A percentile compares a stretch with the other conserved stretches of the same genome.
These are phyloP conservation scores for Baccha elongata DNA, from an alignment of 2,888 invertebrate genomes.

Conservation along the genomic window DNA sequence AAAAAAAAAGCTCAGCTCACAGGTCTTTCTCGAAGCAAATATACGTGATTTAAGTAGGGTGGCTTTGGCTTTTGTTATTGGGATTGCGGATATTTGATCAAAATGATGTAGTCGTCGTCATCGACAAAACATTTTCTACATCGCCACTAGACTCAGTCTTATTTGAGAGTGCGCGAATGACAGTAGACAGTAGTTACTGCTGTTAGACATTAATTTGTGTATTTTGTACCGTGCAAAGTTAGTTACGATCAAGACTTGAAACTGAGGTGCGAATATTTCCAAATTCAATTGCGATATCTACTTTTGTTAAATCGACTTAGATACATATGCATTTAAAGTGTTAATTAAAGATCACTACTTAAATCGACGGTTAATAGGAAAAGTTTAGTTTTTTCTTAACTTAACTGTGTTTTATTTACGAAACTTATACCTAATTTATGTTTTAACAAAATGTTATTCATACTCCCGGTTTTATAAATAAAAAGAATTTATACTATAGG, in stretches of 20 bases:
- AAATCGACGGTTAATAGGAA: constrained; percentile 28
- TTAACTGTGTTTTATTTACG: constrained; percentile 40
- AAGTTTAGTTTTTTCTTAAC: background rate
- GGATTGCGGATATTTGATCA: constrained; percentile 62
- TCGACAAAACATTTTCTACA: constrained; percentile 44
- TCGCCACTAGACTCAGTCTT: constrained; percentile 53
- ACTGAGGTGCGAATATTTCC: constrained; percentile 60
- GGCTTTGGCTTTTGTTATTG: constrained; percentile 43
- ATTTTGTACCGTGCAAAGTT: constrained; percentile 44
- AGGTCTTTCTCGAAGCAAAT: constrained; percentile 47
- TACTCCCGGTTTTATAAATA: constrained; percentile 15
- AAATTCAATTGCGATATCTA: constrained; percentile 71
- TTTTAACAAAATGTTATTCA: constrained; percentile 42
- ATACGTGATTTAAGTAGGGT: constrained; percentile 31
- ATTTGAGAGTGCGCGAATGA: constrained; percentile 62
- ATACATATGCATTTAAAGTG: constrained; percentile 33
- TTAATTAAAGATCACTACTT: constrained; percentile 38
- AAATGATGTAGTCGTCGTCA: constrained; percentile 28
- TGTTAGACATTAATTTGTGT: background rate
- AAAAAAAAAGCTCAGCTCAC: constrained; percentile 22
- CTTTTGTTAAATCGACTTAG: constrained; percentile 40
- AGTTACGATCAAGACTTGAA: constrained; percentile 39
- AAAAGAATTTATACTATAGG: constrained; percentile 1
- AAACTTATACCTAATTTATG: constrained; percentile 13
- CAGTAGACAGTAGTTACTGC: constrained; percentile 37